Conservation (phyloP, 2,888 invertebrate species). For the Sminthurinus aureus region DNA sequence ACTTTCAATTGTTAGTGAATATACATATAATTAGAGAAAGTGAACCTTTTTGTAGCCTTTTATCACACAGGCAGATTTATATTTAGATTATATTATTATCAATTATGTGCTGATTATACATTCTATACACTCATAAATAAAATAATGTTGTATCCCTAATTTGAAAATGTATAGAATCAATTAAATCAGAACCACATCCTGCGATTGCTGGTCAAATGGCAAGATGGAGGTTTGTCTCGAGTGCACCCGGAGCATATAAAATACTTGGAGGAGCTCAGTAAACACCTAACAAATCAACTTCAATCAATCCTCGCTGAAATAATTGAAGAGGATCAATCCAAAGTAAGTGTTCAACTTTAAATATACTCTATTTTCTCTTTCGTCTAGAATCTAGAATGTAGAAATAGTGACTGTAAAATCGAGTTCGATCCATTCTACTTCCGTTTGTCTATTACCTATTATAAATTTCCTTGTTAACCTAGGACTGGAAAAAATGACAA, state of each 20-base stretch:
- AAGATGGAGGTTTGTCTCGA: constrained; percentile 61
- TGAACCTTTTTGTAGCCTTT: too few species aligned
- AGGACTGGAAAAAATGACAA: not conserved
- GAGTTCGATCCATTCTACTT: not conserved
- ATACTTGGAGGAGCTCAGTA: constrained; percentile 72
- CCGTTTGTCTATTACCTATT: not conserved
- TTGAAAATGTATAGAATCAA: constrained; percentile 68
- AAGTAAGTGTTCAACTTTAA: constrained; percentile 56
- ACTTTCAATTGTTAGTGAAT: too few species aligned
- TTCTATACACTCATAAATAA: not conserved
- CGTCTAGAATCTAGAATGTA: not conserved
- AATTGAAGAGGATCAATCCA: constrained; percentile 72
- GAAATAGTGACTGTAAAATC: not conserved
- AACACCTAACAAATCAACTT: constrained; percentile 74
- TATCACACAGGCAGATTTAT: too few species aligned
- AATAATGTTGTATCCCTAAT: not conserved
- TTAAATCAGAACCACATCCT: constrained; percentile 77
- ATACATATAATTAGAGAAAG: too few species aligned
- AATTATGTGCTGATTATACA: too few species aligned
- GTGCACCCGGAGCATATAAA: constrained; percentile 69
- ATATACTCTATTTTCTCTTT: not conserved
- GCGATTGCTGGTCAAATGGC: constrained; percentile 68
- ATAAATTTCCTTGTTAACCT: not conserved
- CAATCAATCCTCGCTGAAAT: constrained; percentile 74
- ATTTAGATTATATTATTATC: too few species aligned